Percentiles rank a stretch among this genome's conserved stretches.
Evolutionary conservation across 2,797 vertebrate genomes (phyloP).

Genomic region (Melanotaenia parkinsoni): DNA sequence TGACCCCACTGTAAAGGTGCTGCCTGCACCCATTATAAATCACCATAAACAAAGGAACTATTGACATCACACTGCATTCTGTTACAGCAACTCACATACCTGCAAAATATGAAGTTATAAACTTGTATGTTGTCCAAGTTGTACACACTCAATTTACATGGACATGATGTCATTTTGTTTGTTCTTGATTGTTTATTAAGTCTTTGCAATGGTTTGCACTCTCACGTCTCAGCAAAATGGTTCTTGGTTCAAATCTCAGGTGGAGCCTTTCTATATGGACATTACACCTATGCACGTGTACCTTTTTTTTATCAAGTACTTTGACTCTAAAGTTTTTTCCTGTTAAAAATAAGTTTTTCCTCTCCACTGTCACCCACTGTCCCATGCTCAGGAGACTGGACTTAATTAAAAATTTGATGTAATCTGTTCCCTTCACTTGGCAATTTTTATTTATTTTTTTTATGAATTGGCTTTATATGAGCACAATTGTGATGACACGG

Average conservation of each 20-base stretch:
- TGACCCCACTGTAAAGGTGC: constrained; percentile 61
- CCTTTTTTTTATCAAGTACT: too few relatives aligned
- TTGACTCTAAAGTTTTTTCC: neutral
- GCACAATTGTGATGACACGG: neutral
- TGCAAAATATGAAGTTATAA: constrained; percentile 26
- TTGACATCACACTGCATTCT: constrained; percentile 43
- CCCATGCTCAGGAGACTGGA: neutral
- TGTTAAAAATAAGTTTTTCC: neutral
- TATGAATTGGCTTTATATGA: neutral
- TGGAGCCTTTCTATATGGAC: neutral
- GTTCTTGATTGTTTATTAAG: neutral
- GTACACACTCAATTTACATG: neutral
- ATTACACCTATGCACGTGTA: neutral
- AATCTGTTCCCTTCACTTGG: neutral
- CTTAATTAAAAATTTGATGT: neutral
- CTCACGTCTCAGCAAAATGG: neutral
- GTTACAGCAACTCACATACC: constrained; percentile 21
- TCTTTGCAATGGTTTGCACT: neutral
- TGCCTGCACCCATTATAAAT: constrained; percentile 62
- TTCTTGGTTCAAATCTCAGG: neutral
- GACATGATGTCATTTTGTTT: constrained; percentile 1
- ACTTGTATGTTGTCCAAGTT: neutral
- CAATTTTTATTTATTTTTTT: neutral
- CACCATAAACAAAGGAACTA: constrained; percentile 62
- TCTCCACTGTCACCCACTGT: neutral